Conservation (phyloP, 1,140 invertebrate species). For the Eumaeus atala region DNA sequence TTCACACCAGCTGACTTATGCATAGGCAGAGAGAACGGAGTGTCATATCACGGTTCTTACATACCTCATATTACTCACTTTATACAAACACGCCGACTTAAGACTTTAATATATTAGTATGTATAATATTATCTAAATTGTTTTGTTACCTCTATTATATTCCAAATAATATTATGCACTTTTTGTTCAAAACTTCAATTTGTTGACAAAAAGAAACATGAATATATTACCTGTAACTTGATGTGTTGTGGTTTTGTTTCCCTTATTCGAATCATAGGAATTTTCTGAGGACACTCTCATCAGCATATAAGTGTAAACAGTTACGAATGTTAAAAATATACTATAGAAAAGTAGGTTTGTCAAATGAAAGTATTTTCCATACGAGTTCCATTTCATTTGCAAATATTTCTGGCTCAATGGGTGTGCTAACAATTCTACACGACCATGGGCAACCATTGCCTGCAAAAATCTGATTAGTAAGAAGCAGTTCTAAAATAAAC, state of each 20-base stretch:
- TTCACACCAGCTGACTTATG: too few relatives aligned
- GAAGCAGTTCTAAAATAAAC: background rate
- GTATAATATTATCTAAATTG: too few relatives aligned
- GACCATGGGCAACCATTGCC: constrained; percentile 87
- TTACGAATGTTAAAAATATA: constrained; percentile 84
- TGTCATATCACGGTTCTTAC: too few relatives aligned
- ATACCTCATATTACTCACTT: too few relatives aligned
- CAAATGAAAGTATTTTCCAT: constrained; percentile 89
- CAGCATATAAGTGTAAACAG: constrained; percentile 79
- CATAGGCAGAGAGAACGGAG: too few relatives aligned
- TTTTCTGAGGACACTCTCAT: constrained; percentile 55
- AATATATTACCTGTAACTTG: background rate
- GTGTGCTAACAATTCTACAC: constrained; percentile 87
- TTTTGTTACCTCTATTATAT: too few relatives aligned
- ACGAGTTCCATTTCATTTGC: constrained; percentile 92
- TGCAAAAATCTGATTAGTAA: constrained; percentile 44
- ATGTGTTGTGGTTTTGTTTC: constrained; percentile 6
- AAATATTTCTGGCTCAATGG: constrained; percentile 88
- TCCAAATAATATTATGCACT: too few relatives aligned
- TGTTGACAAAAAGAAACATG: too few relatives aligned
- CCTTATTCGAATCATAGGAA: background rate
- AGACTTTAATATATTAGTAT: too few relatives aligned
- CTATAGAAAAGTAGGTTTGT: constrained; percentile 84
- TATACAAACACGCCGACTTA: too few relatives aligned
- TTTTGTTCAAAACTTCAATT: too few relatives aligned